Conservation (phyloP, 1,140 invertebrate species). For the Cotesia glomerata region DNA sequence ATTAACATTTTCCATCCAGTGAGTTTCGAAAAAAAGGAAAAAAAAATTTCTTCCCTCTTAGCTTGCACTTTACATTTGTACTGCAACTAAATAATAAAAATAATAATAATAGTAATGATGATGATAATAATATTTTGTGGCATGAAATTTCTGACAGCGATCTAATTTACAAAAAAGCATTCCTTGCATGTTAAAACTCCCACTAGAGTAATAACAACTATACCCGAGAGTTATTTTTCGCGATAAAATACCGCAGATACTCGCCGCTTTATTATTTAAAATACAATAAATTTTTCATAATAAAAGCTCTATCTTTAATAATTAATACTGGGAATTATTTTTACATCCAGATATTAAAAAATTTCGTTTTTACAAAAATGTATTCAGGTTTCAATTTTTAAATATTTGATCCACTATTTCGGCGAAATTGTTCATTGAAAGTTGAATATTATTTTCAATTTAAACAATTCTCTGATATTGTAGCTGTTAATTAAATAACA, state of each 20-base stretch:
- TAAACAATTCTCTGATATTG: too few species aligned
- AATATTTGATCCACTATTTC: too few species aligned
- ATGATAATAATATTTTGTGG: background rate
- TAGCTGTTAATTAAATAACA: too few species aligned
- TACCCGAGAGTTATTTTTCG: constrained; percentile 8
- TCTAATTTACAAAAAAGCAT: constrained; percentile 25
- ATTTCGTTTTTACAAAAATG: too few species aligned
- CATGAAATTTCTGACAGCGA: constrained; percentile 12
- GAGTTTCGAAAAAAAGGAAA: too few species aligned
- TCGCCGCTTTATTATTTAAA: constrained; percentile 5
- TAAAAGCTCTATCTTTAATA: background rate
- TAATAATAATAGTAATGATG: background rate
- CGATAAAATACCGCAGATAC: constrained; percentile 20
- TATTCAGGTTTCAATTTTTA: too few species aligned
- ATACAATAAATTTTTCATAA: background rate
- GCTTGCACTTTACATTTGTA: too few species aligned
- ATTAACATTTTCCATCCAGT: too few species aligned
- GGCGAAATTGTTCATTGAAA: too few species aligned
- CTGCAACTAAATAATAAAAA: background rate
- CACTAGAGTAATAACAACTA: constrained; percentile 30
- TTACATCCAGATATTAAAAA: too few species aligned
- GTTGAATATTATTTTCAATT: too few species aligned
- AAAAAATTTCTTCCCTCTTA: too few species aligned
- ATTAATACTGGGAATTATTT: constrained; percentile 17
- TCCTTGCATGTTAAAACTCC: constrained; percentile 16